These are phyloP conservation scores for Chironomus striatipennis DNA, from an alignment of 1,140 invertebrate genomes.

Conservation along the genomic window DNA sequence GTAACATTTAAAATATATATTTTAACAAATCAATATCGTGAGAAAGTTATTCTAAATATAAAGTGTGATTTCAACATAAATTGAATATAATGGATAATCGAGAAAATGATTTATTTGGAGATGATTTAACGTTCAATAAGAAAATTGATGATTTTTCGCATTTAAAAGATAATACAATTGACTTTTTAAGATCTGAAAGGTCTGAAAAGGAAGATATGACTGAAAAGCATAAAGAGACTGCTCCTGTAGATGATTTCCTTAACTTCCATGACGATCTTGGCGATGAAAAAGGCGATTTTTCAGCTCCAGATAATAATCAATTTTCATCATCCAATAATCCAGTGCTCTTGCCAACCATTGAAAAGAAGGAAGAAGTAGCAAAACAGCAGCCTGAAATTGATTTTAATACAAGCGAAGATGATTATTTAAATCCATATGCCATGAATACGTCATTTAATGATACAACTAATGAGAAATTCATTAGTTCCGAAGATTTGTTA, in stretches of 20 bases:
- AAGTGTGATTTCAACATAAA: no score
- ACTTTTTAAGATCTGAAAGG: background rate
- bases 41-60: no score
- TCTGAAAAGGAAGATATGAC: background rate
- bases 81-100: no score
- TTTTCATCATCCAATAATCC: background rate
- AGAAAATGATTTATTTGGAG: background rate
- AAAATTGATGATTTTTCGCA: background rate
- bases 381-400: background rate
- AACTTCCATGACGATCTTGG: background rate
- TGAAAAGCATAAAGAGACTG: background rate
- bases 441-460: background rate
- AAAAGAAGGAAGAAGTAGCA: background rate
- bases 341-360: background rate
- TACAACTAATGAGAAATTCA: conserved; percentile 35
- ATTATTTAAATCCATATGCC: background rate
- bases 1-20: no score
- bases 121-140: background rate
- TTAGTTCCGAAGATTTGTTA: conserved; percentile 38
- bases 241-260: background rate
- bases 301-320: background rate
- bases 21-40: no score
- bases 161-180: background rate
- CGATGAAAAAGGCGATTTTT: background rate
- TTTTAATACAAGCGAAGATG: background rate